Evolutionary conservation across 2,888 invertebrate species (phyloP), one percentile per base, ranked within the genome.

Genomic region (Cyclophora albipunctata): DNA sequence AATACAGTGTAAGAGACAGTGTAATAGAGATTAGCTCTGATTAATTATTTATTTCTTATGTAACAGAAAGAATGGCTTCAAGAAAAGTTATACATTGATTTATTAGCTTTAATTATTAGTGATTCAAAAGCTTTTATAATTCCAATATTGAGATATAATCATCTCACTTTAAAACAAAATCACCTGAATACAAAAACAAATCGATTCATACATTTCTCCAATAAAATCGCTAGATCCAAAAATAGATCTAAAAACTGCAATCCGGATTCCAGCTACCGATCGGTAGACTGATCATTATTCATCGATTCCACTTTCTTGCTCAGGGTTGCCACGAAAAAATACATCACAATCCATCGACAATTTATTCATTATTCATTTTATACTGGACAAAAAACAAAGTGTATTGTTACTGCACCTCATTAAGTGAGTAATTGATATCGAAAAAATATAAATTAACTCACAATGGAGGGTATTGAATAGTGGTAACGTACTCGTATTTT

Each of bases 221-320:
- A 45, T 49, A 42, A 50, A 52, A 51, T 47, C 46, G 40, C 56
- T 46, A 60, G 61, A 57, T 67, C 54, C 48, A 49, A 44, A 57
- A 58, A 62, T 60, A 53, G 56, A 62, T 67, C 62, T 66, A 61
- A 68, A 66, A 71, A 62, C 62, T 55, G 52, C 66, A 60, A 67
- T 58, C 62, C 55, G 63, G 60, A 69, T 70, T 67, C 69, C 60
- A 52, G 42, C 50, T 37, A 58, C 53, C 47, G 62, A 53, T 54
- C 60, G 50, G 47, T 5, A 44, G 50, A 54, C 55, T 56, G 71
- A 76, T 64, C 74, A 76, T 77, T 73, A 79, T 78, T 78, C 76
- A 76, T 68, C 58, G 54, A 63, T 60, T 62, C 64, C 61, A 64
- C 71, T 73, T 76, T 78, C 78, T 75, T 75, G 63, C 54, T 42